phyloP scores from a whole-genome alignment of 2,888 invertebrate species.

The Morpho helenor region DNA sequence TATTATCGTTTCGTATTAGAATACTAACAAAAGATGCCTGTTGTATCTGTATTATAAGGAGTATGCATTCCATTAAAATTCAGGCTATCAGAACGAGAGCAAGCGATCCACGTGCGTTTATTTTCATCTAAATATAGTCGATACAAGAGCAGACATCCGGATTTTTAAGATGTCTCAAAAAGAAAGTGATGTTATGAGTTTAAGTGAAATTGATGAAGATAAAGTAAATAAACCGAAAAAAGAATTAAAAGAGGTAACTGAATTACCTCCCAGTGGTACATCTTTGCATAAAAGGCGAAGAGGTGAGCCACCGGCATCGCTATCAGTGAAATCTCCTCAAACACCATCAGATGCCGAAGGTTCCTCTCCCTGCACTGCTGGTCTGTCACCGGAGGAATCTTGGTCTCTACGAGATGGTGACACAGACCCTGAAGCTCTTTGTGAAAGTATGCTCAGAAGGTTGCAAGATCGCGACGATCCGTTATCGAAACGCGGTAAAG shows the following conservation, averaged over 20 bases:
- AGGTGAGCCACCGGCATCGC: constrained; percentile 62
- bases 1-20: constrained; percentile 2
- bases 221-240: constrained; percentile 33
- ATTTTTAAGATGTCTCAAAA: constrained; percentile 59
- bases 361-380: constrained; percentile 65
- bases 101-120: constrained; percentile 58
- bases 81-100: constrained; percentile 39
- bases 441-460: constrained; percentile 62
- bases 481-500: constrained; percentile 73
- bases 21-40: constrained; percentile 1
- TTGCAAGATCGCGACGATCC: constrained; percentile 62
- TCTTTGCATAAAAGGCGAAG: constrained; percentile 64
- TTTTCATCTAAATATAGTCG: constrained; percentile 69
- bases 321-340: constrained; percentile 59
- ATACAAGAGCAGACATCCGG: constrained; percentile 42
- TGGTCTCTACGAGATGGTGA: constrained; percentile 52
- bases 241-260: constrained; percentile 41
- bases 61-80: constrained; percentile 64
- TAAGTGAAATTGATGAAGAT: constrained; percentile 33
- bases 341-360: constrained; percentile 66
- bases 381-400: constrained; percentile 52
- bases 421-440: constrained; percentile 53
- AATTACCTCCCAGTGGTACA: constrained; percentile 58
- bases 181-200: constrained; percentile 56
- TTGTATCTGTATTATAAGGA: constrained; percentile 7